Percentiles rank a stretch among this genome's conserved stretches.
These are phyloP conservation scores for Pseudotriccus pelzelni DNA, from an alignment of 2,797 vertebrate genomes.

Conservation along the genomic window DNA sequence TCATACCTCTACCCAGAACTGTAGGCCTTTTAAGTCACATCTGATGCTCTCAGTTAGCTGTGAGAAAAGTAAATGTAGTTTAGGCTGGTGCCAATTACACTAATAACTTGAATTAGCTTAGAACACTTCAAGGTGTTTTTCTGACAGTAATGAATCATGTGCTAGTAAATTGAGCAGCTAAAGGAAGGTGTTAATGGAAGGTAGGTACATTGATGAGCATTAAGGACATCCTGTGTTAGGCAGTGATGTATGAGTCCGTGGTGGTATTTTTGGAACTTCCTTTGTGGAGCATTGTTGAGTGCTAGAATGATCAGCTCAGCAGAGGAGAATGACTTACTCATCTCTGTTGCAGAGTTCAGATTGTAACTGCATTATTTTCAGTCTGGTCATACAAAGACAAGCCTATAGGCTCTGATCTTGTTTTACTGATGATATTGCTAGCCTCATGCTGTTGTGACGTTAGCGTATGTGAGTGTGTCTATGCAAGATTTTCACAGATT, in stretches of 20 bases:
- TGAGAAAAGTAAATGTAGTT: not conserved
- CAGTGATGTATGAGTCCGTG: not conserved
- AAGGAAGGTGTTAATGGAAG: not conserved
- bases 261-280: constrained; percentile 9
- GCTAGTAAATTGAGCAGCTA: not conserved
- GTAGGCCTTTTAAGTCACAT: not conserved
- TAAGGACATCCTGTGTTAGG: not conserved
- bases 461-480: not conserved
- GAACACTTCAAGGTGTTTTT: not conserved
- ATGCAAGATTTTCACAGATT: not conserved
- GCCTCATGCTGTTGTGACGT: not conserved
- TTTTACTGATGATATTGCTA: not conserved
- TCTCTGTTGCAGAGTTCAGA: not conserved
- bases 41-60: not conserved
- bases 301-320: not conserved
- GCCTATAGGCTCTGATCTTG: not conserved
- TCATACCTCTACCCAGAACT: not conserved
- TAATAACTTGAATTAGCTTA: not conserved
- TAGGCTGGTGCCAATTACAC: not conserved
- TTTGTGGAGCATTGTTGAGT: not conserved
- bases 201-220: not conserved
- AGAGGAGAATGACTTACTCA: not conserved
- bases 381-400: not conserved
- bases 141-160: not conserved
- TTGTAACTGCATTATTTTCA: not conserved